Conservation (phyloP, 1,140 invertebrate species). For the Papilio polyxenes region DNA sequence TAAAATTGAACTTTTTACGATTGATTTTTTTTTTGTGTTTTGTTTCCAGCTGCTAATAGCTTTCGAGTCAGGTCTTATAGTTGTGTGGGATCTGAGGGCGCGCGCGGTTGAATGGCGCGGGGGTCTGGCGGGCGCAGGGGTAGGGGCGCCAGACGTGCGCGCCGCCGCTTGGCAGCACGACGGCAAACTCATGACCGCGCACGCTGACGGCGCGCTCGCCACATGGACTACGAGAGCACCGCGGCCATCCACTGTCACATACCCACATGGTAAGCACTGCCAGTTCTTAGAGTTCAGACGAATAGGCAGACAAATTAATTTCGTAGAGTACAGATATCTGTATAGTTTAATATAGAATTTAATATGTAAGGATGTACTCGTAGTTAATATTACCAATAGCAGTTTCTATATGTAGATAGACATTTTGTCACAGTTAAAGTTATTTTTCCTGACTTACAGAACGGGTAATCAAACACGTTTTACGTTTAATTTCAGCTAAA, state of each 20-base stretch:
- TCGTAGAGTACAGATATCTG: no score
- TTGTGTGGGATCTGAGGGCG: constrained; percentile 96
- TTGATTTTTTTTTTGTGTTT: neutral
- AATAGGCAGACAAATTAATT: neutral
- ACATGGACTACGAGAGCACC: constrained; percentile 92
- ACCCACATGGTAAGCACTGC: constrained; percentile 91
- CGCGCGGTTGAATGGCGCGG: constrained; percentile 91
- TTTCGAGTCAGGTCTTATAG: constrained; percentile 96
- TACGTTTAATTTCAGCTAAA: constrained; percentile 85
- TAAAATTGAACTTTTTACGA: no score
- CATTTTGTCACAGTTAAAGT: no score
- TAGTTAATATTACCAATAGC: no score
- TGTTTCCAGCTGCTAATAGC: constrained; percentile 93
- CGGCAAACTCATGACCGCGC: constrained; percentile 98
- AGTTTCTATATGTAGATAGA: no score
- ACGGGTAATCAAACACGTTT: neutral
- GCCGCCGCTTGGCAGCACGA: constrained; percentile 98
- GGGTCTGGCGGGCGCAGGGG: constrained; percentile 81
- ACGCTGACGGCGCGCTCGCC: constrained; percentile 95
- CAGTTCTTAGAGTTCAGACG: neutral
- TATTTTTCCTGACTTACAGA: no score
- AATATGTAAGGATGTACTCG: no score
- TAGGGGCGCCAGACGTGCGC: constrained; percentile 84
- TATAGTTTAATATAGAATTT: no score
- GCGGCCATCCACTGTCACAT: constrained; percentile 90